Evolutionary conservation across 2,113 vertebrate genomes (phyloP).

Genomic region (Heterocephalus glaber): DNA sequence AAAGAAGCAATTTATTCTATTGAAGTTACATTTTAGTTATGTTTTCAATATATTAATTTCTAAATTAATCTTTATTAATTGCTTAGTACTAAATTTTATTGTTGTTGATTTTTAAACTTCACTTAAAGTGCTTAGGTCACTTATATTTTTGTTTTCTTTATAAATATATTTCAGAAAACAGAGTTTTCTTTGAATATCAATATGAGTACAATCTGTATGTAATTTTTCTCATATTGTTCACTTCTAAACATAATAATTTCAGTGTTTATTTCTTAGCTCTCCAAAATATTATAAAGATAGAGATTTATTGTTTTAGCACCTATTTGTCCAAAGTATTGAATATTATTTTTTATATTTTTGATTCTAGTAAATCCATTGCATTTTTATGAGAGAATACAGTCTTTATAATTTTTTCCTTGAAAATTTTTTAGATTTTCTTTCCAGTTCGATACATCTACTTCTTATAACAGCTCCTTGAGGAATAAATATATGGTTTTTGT

Average conservation of each 20-base stretch:
- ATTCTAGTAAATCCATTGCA: neutral
- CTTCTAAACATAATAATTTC: neutral
- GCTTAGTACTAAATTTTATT: neutral
- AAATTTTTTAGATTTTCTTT: slow-evolving; percentile 17
- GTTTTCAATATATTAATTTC: neutral
- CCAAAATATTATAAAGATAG: neutral
- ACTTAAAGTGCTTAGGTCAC: neutral
- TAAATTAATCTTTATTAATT: neutral
- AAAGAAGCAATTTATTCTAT: neutral
- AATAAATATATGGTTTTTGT: neutral
- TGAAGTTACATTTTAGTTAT: neutral
- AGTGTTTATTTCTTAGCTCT: neutral
- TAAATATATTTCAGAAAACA: neutral
- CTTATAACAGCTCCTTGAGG: neutral
- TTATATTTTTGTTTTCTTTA: slow-evolving; percentile 2
- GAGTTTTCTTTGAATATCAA: neutral
- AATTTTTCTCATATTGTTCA: neutral
- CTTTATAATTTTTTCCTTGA: neutral
- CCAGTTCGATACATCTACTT: neutral
- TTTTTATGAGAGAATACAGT: neutral
- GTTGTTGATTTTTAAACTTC: neutral
- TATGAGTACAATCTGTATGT: neutral
- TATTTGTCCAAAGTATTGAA: neutral
- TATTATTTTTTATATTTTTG: neutral
- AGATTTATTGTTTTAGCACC: neutral